These are phyloP conservation scores for Aphodius granarius DNA, from an alignment of 2,888 invertebrate genomes.

Conservation along the genomic window DNA sequence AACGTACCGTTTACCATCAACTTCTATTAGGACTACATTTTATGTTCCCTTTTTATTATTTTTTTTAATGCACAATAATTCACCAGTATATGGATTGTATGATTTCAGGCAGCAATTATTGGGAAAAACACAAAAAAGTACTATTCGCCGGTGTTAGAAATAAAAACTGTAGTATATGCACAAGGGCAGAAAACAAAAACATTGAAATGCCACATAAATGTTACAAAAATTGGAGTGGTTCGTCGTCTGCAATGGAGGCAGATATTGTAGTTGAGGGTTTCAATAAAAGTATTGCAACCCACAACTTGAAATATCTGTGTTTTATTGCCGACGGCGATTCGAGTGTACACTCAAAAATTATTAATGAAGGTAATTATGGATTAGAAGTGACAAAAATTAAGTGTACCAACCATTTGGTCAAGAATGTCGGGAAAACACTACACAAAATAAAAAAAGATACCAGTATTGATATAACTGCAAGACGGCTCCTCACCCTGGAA, in stretches of 20 bases:
- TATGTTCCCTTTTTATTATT: too few relatives aligned
- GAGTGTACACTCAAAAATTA: slow-evolving; percentile 9
- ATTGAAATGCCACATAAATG: slow-evolving; percentile 36
- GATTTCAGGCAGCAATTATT: slow-evolving; percentile 17
- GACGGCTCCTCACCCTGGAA: too few relatives aligned
- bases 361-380: not conserved
- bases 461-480: too few relatives aligned
- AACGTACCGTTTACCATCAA: not conserved
- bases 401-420: slow-evolving; percentile 8
- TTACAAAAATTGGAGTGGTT: slow-evolving; percentile 38
- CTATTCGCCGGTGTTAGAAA: too few relatives aligned
- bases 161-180: too few relatives aligned
- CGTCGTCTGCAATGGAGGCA: slow-evolving; percentile 40
- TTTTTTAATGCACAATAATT: too few relatives aligned
- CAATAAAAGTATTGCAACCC: slow-evolving; percentile 32
- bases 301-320: slow-evolving; percentile 30
- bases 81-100: too few relatives aligned
- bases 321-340: slow-evolving; percentile 13
- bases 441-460: not conserved
- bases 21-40: not conserved
- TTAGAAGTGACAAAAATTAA: not conserved
- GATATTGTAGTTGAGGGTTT: slow-evolving; percentile 40
- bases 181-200: not conserved
- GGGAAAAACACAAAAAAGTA: slow-evolving; percentile 18
- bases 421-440: slow-evolving; percentile 4